Base-by-base conservation (phyloP, 2,888 invertebrate species). In the Polyommatus icarus region DNA sequence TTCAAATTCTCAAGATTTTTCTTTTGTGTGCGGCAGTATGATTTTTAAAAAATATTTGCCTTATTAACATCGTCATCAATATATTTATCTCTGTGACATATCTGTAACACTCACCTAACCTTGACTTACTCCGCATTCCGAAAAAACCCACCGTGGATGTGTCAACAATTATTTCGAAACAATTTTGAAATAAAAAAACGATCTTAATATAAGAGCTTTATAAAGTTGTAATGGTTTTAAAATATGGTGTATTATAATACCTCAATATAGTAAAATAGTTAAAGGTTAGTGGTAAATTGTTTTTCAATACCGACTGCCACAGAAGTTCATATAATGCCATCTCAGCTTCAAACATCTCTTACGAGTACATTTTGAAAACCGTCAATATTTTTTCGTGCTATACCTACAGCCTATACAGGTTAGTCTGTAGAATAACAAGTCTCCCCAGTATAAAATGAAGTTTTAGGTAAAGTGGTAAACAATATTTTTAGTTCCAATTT, bases 41-140 rank as follows among this genome's bases (percentile, higher is more conserved):
- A 8, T 8, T 20, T 40, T 40, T 2, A 8, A 40, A 40, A 59
- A 59, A 20, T 59, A 20, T 20, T 20, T 0, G 2, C 6, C 7
- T 20, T 59, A 20, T 2, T 61, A 20, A 24, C 10, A n/a, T 61
- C 20, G 10, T 10, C 10, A 20, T 61, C 20, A 61, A 2, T 4
- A 20, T 8, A 0, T 61, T 20, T 59, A 20, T 59, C 20, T n/a
- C 8, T 61, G 12, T 61, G 24, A 61, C 24, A 24, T 61, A 61
- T 61, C 61, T 24, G 61, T 61, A 61, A 24, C 61, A 61, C 61
- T 61, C 24, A 61, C 20, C n/a, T 10, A 24, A 61, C 61, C 61
- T 61, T 61, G 61, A 61, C 61, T 61, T 61, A 24, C 61, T 61
- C 61, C 10, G 61, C 20, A 61, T 61, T 61, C 61, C 61, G 40